These are phyloP conservation scores for Cardiocondyla obscurior DNA, from an alignment of 1,140 invertebrate genomes.

Conservation along the genomic window DNA sequence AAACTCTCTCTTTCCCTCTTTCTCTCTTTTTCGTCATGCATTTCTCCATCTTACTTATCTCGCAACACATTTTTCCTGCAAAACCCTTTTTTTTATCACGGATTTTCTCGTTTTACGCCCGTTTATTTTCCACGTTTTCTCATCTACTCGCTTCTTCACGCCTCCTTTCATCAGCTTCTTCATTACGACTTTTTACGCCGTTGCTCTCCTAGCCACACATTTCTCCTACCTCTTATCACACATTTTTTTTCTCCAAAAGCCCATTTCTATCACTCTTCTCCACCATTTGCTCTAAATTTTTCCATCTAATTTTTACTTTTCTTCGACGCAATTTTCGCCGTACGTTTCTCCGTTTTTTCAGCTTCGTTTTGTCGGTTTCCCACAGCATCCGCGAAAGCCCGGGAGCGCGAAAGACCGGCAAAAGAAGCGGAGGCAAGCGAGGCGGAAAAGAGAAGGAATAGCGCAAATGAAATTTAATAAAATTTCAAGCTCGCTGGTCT, in stretches of 20 bases:
- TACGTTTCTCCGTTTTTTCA: background rate
- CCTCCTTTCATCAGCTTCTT: background rate
- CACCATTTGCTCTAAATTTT: background rate
- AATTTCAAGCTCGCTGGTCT: conserved; percentile 79
- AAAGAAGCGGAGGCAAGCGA: background rate
- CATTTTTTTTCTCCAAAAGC: background rate
- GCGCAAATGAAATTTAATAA: conserved; percentile 83
- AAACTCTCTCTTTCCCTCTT: no score
- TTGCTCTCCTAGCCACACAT: background rate
- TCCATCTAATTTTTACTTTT: background rate
- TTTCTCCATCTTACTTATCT: conserved; percentile 13
- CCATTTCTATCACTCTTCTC: background rate
- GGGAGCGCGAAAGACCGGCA: background rate
- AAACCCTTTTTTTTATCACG: background rate
- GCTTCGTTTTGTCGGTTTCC: background rate
- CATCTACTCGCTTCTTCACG: background rate
- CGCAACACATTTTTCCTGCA: background rate
- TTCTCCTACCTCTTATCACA: background rate
- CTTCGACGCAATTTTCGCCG: background rate
- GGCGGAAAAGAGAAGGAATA: conserved; percentile 28
- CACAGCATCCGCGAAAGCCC: background rate
- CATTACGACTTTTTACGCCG: background rate
- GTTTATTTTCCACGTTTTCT: conserved; percentile 1
- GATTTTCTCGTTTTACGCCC: background rate
- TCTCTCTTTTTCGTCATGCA: conserved; percentile 1